Conservation (phyloP, 1,140 invertebrate species). For the Drosophila elegans region DNA sequence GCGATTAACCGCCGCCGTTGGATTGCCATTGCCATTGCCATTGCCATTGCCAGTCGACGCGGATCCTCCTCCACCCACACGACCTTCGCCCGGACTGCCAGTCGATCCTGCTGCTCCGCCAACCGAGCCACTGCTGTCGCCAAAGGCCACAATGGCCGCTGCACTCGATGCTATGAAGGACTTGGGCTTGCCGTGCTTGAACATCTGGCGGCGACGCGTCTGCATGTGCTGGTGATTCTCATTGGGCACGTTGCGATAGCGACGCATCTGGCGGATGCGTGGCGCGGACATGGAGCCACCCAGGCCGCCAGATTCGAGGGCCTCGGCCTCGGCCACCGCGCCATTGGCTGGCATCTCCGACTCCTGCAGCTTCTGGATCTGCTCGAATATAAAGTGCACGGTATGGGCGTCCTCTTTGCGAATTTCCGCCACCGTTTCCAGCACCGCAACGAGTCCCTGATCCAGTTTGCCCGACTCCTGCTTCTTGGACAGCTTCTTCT, state of each 20-base stretch:
- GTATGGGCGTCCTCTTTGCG: slow-evolving; percentile 47
- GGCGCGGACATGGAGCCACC: slow-evolving; percentile 1
- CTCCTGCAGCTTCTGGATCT: slow-evolving; percentile 45
- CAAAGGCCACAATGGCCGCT: slow-evolving; percentile 51
- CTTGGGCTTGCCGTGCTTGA: slow-evolving; percentile 53
- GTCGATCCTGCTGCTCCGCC: not conserved
- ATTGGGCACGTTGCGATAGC: slow-evolving; percentile 77
- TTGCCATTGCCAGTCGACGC: slow-evolving; percentile 1
- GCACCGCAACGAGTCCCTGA: slow-evolving; percentile 7
- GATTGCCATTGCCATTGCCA: slow-evolving; percentile 4
- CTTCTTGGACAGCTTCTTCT: not conserved
- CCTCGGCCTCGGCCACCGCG: slow-evolving; percentile 1
- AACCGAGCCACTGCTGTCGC: slow-evolving; percentile 8
- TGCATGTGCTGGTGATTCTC: slow-evolving; percentile 77
- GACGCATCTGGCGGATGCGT: slow-evolving; percentile 55
- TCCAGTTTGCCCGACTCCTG: not conserved
- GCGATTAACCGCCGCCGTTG: slow-evolving; percentile 4
- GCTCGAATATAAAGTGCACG: slow-evolving; percentile 48
- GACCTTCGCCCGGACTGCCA: not conserved
- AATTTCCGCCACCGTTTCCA: slow-evolving; percentile 42
- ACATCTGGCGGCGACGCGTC: slow-evolving; percentile 62
- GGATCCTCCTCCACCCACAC: slow-evolving; percentile 6
- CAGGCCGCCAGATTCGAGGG: not conserved
- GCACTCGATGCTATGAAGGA: slow-evolving; percentile 49
- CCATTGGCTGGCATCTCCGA: slow-evolving; percentile 18